Percentiles rank a stretch among this genome's conserved stretches.
These are phyloP conservation scores for Diogma glabrata DNA, from an alignment of 2,888 invertebrate species.

Conservation along the genomic window DNA sequence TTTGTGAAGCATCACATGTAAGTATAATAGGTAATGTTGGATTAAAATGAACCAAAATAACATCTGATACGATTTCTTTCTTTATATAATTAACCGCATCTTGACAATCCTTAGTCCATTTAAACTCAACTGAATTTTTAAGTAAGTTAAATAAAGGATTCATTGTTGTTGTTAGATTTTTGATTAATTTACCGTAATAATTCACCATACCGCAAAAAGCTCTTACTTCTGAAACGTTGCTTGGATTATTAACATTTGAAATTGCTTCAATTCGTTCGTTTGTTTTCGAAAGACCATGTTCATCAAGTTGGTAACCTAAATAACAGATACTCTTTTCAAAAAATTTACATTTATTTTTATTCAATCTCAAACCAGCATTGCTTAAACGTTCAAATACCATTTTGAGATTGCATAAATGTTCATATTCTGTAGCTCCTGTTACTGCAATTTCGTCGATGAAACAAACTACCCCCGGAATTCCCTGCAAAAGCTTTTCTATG, in stretches of 20 bases:
- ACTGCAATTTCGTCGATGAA: conserved; percentile 16
- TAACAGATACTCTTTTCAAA: no score
- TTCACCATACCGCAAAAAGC: conserved; percentile 17
- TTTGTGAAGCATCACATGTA: no score
- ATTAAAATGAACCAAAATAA: no score
- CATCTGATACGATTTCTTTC: no score
- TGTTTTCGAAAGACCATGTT: conserved; percentile 9
- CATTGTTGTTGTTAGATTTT: conserved; percentile 16
- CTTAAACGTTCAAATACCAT: no score
- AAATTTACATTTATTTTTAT: no score
- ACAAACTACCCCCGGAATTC: conserved; percentile 17
- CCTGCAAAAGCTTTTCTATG: conserved; percentile 18
- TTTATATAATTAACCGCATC: no score
- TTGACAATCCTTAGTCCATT: no score
- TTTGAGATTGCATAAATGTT: no score
- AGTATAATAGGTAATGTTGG: no score
- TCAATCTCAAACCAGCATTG: no score
- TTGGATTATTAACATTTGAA: conserved; percentile 11
- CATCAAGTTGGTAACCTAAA: no score
- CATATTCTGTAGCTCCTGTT: conserved; percentile 8
- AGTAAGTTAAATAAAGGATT: background rate
- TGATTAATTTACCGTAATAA: conserved; percentile 20
- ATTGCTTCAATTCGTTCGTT: conserved; percentile 12
- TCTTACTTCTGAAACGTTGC: conserved; percentile 10
- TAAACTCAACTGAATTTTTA: conserved; percentile 7